Base-by-base conservation (phyloP, 2,797 vertebrate species). In the Platalea minor region DNA sequence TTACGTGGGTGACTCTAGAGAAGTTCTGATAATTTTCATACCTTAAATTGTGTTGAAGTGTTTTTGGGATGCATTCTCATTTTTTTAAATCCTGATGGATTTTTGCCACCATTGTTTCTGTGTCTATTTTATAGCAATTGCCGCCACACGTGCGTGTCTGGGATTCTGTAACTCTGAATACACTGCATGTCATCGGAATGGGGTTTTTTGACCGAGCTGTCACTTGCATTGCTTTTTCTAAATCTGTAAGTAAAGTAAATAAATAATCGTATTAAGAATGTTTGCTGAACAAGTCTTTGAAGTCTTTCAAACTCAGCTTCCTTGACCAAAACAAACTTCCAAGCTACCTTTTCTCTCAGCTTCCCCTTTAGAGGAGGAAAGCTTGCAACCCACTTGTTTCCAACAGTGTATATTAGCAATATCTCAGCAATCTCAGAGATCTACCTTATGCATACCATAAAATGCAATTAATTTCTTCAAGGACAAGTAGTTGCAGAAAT, bases 141-240 rank as follows among this genome's bases (percentile, higher is more conserved):
- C 98, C 98, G 68, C 99, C 99, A 46, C 99, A 99, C 0, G 99
- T 99, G 41, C 99, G 99, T 43, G 98, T 99, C 89, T 99, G 99
- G 99, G 99, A 99, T 95, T 99, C 99, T 0, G 99, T 99, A 68
- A 99, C 99, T 45, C 97, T 99, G 92, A 99, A 99, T 93, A 99
- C 99, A 0, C 98, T 99, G 50, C 99, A 99, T 18, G 98, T 99
- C 96, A 98, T 99, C 1, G 99, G 99, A 63, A 96, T 98, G 29
- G 99, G 99, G 0, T 99, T 99, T 97, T 99, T 99, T 67, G 99
- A 99, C 97, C 97, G 99, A 72, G 99, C 98, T 5, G 98, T 99
- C 85, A 99, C 99, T 91, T 99, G 99, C 95, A 98, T 99, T 83
- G 99, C 99, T 48, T 99, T 99, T 97, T 99, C 99, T 46, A 99